Percentiles rank a stretch among this genome's conserved stretches.
phyloP scores from a whole-genome alignment of 2,113 vertebrate genomes.

The Lepisosteus oculatus region DNA sequence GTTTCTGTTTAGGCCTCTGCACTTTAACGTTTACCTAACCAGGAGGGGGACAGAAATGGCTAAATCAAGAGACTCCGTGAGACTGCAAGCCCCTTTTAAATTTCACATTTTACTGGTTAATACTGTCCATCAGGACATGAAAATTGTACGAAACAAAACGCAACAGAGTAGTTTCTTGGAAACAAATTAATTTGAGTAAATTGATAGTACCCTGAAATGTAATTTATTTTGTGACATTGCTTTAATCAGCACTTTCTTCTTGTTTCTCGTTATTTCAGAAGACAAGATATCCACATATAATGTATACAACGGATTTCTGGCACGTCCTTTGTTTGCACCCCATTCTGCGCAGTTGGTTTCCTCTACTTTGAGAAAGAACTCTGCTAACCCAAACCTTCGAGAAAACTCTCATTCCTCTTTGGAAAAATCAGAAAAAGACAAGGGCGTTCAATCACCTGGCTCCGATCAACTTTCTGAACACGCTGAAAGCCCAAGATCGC shows the following conservation, averaged over 20 bases:
- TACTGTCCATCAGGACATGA: no score
- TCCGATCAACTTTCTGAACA: conserved; percentile 63
- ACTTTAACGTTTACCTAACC: no score
- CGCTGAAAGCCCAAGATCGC: conserved; percentile 65
- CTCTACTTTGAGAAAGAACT: conserved; percentile 39
- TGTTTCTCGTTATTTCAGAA: conserved; percentile 48
- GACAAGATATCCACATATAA: conserved; percentile 60
- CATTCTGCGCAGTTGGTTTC: conserved; percentile 30
- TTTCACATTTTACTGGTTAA: no score
- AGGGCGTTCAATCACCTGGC: conserved; percentile 39
- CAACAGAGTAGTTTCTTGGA: no score
- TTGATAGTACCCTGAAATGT: rapidly evolving
- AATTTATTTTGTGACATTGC: not conserved
- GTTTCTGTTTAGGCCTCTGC: no score
- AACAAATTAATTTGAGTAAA: not conserved
- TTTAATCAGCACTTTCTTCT: not conserved
- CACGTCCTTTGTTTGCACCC: conserved; percentile 43
- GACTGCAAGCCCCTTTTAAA: no score
- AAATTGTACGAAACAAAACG: no score
- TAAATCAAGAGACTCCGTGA: no score
- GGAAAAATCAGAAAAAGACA: conserved; percentile 37
- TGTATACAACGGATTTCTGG: conserved; percentile 60
- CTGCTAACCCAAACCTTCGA: conserved; percentile 30
- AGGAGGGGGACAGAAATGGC: no score
- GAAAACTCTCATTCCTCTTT: conserved; percentile 27